Evolutionary conservation across 1,140 invertebrate species (phyloP).

Genomic region (Portunus trituberculatus): DNA sequence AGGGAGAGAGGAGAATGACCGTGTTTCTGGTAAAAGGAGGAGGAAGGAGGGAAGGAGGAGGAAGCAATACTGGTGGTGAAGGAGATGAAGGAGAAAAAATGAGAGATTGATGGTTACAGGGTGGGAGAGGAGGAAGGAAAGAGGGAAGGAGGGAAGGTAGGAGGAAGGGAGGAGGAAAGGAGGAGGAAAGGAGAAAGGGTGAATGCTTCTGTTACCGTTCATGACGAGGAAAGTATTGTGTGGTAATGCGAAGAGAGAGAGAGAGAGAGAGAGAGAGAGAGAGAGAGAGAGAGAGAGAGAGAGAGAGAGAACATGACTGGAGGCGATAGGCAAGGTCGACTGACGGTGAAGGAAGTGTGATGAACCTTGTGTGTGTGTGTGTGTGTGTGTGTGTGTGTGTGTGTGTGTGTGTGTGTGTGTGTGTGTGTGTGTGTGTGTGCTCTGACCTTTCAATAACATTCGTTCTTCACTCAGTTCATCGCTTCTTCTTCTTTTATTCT

Average conservation of each 20-base stretch:
- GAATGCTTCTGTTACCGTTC: background rate
- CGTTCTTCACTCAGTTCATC: background rate
- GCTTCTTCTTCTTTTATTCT: background rate
- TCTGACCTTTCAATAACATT: background rate
- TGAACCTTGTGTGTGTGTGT: slow-evolving; percentile 38
- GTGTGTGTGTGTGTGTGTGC: slow-evolving; percentile 9
- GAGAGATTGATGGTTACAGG: background rate
- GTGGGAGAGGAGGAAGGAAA: background rate
- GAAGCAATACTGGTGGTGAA: no score
- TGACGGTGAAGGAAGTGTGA: background rate
- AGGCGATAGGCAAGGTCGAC: background rate
- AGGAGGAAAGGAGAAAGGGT: background rate
- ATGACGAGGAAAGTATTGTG: background rate
- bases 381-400: slow-evolving; percentile 30
- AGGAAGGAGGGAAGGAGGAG: background rate
- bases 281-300: slow-evolving; percentile 55
- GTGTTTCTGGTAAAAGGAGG: background rate
- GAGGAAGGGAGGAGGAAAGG: background rate
- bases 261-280: slow-evolving; percentile 58
- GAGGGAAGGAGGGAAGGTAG: background rate
- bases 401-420: background rate
- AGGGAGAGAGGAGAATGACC: background rate
- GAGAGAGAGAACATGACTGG: slow-evolving; percentile 14
- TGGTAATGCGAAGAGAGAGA: background rate
- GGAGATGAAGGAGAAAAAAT: background rate